Conservation (phyloP, 2,797 vertebrate genomes). For the Gila robusta region DNA sequence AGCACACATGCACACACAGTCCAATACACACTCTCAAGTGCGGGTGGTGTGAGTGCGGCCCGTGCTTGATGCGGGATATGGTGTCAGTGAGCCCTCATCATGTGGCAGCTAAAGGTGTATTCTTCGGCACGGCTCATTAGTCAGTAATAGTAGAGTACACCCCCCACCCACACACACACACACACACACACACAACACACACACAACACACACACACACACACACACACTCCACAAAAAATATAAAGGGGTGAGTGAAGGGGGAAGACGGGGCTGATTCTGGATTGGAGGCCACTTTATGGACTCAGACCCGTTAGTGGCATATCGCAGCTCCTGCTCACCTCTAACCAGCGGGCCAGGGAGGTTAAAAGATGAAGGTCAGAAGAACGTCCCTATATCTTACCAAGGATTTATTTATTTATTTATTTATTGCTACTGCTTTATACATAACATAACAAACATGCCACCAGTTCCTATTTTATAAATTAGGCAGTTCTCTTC, state of each 20-base stretch:
- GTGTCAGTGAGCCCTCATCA: slow-evolving; percentile 90
- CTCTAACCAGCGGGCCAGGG: not conserved
- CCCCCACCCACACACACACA: not conserved
- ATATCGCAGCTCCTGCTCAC: slow-evolving; percentile 69
- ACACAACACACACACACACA: not conserved
- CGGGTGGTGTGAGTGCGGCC: slow-evolving; percentile 28
- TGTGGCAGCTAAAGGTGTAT: slow-evolving; percentile 90
- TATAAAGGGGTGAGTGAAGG: slow-evolving; percentile 22
- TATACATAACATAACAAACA: no score
- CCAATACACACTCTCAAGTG: slow-evolving; percentile 46
- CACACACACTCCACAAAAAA: slow-evolving; percentile 29
- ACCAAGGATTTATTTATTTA: no score
- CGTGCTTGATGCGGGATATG: slow-evolving; percentile 81
- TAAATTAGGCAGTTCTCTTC: no score
- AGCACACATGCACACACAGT: slow-evolving; percentile 41
- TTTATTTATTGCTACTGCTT: no score
- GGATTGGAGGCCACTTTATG: slow-evolving; percentile 78
- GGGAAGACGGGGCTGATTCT: slow-evolving; percentile 57
- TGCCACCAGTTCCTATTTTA: no score
- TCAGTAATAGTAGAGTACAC: slow-evolving; percentile 87
- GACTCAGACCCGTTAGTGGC: slow-evolving; percentile 78
- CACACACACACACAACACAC: not conserved
- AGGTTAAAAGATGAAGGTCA: not conserved
- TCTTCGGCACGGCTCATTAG: slow-evolving; percentile 91
- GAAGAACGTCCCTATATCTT: not conserved